Conservation (phyloP, 2,797 vertebrate species). For the Neostethus bicornis region DNA sequence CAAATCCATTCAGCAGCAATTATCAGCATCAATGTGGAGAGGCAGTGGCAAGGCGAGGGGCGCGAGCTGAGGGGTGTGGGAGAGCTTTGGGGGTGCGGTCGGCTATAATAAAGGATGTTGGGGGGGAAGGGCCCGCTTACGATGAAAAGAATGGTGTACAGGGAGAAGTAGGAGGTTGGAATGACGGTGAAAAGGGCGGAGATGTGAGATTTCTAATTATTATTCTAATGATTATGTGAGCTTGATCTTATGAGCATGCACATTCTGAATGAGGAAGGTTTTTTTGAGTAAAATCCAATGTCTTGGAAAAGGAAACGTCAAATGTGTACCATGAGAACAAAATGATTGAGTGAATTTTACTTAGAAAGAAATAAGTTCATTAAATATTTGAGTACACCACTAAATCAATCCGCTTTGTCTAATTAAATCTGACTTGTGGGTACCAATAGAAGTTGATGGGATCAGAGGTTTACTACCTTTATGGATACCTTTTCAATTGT, state of each 20-base stretch:
- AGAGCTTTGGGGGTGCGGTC: slow-evolving; percentile 57
- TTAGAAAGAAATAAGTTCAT: too few species aligned
- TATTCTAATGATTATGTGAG: slow-evolving; percentile 31
- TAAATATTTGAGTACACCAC: too few species aligned
- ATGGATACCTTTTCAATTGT: too few species aligned
- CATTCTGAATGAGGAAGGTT: slow-evolving; percentile 25
- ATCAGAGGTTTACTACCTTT: too few species aligned
- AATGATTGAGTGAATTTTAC: too few species aligned
- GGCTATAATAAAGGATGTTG: slow-evolving; percentile 18
- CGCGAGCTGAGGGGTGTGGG: slow-evolving; percentile 65
- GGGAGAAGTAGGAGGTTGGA: slow-evolving; percentile 29
- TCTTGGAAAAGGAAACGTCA: slow-evolving; percentile 44
- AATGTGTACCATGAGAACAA: too few species aligned
- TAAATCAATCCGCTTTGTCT: too few species aligned
- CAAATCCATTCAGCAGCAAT: slow-evolving; percentile 83
- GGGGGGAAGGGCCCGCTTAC: slow-evolving; percentile 29
- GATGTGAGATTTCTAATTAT: slow-evolving; percentile 34
- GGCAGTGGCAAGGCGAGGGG: slow-evolving; percentile 62
- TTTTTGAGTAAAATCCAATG: too few species aligned
- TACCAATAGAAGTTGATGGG: too few species aligned
- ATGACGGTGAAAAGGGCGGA: slow-evolving; percentile 5
- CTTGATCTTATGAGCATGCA: slow-evolving; percentile 43
- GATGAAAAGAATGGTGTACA: slow-evolving; percentile 50
- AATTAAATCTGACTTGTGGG: too few species aligned
- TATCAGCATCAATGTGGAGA: slow-evolving; percentile 80